Base-by-base conservation (phyloP, 2,888 invertebrate genomes). In the Phania funesta region DNA sequence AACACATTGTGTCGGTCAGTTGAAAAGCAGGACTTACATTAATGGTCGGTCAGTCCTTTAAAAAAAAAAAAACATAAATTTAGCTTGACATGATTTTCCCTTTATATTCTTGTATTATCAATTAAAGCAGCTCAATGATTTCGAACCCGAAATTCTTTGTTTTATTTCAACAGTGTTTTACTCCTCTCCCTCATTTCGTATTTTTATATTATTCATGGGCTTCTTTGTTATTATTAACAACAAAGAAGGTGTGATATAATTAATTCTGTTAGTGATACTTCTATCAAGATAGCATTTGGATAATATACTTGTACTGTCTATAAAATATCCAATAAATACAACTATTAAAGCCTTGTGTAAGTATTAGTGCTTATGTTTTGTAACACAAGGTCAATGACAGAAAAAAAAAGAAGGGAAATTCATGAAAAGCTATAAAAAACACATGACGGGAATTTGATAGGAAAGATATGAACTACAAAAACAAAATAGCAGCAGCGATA, bases 161-260 rank as follows among this genome's bases (percentile, higher is more conserved):
- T 41, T 60, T 22, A 13, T 8, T n/a, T 22, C 20, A 29, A 24
- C 44, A 64, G 7, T 44, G 8, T 58, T n/a, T 64, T n/a, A n/a
- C n/a, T n/a, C n/a, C n/a, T 74, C 24, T 22, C 35, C 48, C 26
- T 18, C 7, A 35, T 9, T 58, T 67, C n/a, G 2, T 20, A 5
- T 24, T 4, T 32, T 50, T 18, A 26, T 22, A 54, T 71, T 71
- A 78, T 78, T 71, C 58, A 78, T 78, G 48, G 16, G 5, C 13
- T 64, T 54, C 8, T 62, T 62, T 54, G 16, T 77, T 78, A 52
- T 44, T 41, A 29, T 13, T 41, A 44, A 67, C 38, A 60, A 60
- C 6, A 41, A 68, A 77, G 35, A 22, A 78, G 71, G 64, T 65
- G 71, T 58, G 71, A 71, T 65, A 32, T 71, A 58, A 58, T 58